Percentiles rank a stretch among this genome's conserved stretches.
Evolutionary conservation across 1,140 invertebrate species (phyloP).

Genomic region (Drosophila chauvacae): DNA sequence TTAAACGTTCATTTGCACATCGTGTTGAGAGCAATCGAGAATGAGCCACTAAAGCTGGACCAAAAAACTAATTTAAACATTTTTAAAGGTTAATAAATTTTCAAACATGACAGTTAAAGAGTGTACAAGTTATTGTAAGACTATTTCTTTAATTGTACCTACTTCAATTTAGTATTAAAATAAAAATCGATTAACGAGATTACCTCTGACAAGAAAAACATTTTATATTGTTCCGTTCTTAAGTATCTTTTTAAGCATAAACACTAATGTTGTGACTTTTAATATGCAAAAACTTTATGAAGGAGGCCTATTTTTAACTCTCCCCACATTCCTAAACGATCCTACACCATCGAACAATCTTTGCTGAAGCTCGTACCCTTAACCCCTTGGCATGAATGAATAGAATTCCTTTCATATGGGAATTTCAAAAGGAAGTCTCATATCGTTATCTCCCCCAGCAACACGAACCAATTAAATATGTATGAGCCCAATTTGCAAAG

Average conservation of each 20-base stretch:
- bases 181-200: no score
- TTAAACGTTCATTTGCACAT: slow-evolving; percentile 18
- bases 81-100: neutral
- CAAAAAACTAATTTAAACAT: neutral
- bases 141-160: no score
- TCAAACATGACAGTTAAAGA: no score
- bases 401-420: slow-evolving; percentile 31
- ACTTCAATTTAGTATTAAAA: no score
- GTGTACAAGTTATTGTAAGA: no score
- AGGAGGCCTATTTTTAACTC: neutral
- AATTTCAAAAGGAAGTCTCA: slow-evolving; percentile 20
- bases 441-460: slow-evolving; percentile 13
- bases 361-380: slow-evolving; percentile 7
- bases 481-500: slow-evolving; percentile 46
- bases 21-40: slow-evolving; percentile 3
- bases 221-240: no score
- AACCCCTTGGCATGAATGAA: slow-evolving; percentile 5
- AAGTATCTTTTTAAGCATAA: no score
- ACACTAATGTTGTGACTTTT: neutral
- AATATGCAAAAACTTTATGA: neutral
- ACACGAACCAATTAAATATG: slow-evolving; percentile 50
- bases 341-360: neutral
- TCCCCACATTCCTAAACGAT: neutral
- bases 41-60: neutral
- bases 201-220: no score